These are phyloP conservation scores for Trididemnum miniatum DNA, from an alignment of 23 tunicate species.

Conservation along the genomic window DNA sequence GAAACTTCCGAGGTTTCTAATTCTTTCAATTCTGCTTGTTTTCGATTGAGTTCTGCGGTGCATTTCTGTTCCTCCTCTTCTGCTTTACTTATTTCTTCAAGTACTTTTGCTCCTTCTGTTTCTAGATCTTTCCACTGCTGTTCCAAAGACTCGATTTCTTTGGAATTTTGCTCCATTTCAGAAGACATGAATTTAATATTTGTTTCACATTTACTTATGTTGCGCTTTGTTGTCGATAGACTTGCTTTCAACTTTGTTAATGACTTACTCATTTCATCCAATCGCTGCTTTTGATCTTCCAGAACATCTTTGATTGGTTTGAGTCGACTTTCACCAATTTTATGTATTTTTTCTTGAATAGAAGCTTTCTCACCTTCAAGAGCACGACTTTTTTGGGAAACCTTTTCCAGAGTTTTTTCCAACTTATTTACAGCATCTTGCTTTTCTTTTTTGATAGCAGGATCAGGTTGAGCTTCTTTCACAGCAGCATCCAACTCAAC, in stretches of 20 bases:
- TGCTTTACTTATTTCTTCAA: constrained; percentile 22
- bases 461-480: constrained; percentile 63
- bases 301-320: constrained; percentile 51
- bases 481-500: constrained; percentile 45
- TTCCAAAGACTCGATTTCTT: constrained; percentile 49
- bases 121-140: constrained; percentile 68
- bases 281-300: constrained; percentile 24
- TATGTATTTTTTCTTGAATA: constrained; percentile 40
- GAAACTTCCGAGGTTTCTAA: constrained; percentile 9
- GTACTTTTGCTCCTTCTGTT: constrained; percentile 43
- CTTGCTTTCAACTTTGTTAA: constrained; percentile 66
- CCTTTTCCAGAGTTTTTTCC: constrained; percentile 35
- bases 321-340: constrained; percentile 54
- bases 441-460: constrained; percentile 25
- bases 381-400: constrained; percentile 28
- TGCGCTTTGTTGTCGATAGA: constrained; percentile 48
- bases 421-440: constrained; percentile 39
- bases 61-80: constrained; percentile 20
- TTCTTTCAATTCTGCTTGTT: constrained; percentile 42
- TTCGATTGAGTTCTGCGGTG: constrained; percentile 31
- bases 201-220: constrained; percentile 46
- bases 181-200: constrained; percentile 34
- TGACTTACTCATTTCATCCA: constrained; percentile 48
- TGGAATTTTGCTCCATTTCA: constrained; percentile 51
- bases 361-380: constrained; percentile 48